Evolutionary conservation across 1,140 invertebrate genomes (phyloP).

Genomic region (Drosophila ficusphila): DNA sequence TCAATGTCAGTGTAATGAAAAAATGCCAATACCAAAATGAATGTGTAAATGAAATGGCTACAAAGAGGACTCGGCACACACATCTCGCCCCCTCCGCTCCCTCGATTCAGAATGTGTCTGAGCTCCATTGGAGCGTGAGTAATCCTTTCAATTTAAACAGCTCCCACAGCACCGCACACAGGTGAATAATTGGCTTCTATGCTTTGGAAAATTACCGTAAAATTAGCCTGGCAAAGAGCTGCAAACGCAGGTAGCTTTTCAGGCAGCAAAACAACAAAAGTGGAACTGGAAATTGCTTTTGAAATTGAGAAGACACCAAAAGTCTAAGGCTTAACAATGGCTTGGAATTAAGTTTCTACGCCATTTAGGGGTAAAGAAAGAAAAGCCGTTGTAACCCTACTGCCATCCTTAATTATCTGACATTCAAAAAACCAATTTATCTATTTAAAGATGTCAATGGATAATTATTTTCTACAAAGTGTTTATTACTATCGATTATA

Average conservation of each 20-base stretch:
- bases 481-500: no score
- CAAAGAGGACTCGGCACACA: constrained; percentile 22
- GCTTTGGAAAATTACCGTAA: constrained; percentile 79
- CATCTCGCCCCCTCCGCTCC: neutral
- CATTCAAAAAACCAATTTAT: no score
- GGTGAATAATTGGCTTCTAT: constrained; percentile 78
- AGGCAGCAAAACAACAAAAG: neutral
- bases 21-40: constrained; percentile 80
- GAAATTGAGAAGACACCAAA: neutral
- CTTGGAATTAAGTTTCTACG: constrained; percentile 18
- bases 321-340: neutral
- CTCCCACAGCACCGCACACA: constrained; percentile 50
- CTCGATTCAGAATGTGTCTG: constrained; percentile 26
- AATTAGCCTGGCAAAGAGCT: constrained; percentile 63
- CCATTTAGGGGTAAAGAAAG: neutral
- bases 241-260: constrained; percentile 14
- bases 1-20: constrained; percentile 77
- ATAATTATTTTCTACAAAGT: no score
- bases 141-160: constrained; percentile 81
- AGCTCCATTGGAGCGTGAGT: constrained; percentile 75
- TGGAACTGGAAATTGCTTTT: neutral
- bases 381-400: neutral
- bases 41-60: constrained; percentile 74
- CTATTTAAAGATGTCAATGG: no score
- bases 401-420: no score